Percentiles rank a stretch among this genome's conserved stretches.
phyloP scores from a whole-genome alignment of 2,113 vertebrate genomes.

The Microcebus griseorufus region DNA sequence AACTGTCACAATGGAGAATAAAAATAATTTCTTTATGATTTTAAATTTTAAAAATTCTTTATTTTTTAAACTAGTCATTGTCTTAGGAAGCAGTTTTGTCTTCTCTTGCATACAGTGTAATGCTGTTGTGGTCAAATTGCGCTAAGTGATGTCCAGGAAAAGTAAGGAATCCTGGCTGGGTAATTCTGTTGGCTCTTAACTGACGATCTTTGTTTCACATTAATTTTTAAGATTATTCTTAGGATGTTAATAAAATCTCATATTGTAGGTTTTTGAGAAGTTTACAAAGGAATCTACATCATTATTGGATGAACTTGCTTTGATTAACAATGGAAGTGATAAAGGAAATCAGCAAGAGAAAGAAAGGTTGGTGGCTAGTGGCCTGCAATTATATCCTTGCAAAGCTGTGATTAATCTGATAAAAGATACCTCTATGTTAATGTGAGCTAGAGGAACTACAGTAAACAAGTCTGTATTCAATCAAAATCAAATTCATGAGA shows the following conservation, averaged over 20 bases:
- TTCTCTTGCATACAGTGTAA: background rate
- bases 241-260: slow-evolving; percentile 38
- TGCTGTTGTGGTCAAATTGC: background rate
- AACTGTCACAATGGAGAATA: slow-evolving; percentile 21
- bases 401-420: background rate
- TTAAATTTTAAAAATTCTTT: background rate
- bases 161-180: background rate
- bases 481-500: slow-evolving; percentile 25
- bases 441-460: background rate
- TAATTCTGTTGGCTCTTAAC: background rate
- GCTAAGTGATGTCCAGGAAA: background rate
- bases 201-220: background rate
- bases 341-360: slow-evolving; percentile 93
- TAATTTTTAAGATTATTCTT: slow-evolving; percentile 3
- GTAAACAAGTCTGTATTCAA: background rate
- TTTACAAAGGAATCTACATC: slow-evolving; percentile 98
- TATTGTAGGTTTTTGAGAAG: slow-evolving; percentile 96
- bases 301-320: slow-evolving; percentile 94
- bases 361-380: slow-evolving; percentile 88
- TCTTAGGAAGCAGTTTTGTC: background rate
- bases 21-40: slow-evolving; percentile 27
- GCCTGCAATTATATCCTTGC: background rate
- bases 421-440: background rate
- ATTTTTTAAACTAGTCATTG: background rate
- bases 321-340: slow-evolving; percentile 95